Evolutionary conservation across 64 coral and sea anemone species (phyloP).

Genomic region (Porites australiensis): DNA sequence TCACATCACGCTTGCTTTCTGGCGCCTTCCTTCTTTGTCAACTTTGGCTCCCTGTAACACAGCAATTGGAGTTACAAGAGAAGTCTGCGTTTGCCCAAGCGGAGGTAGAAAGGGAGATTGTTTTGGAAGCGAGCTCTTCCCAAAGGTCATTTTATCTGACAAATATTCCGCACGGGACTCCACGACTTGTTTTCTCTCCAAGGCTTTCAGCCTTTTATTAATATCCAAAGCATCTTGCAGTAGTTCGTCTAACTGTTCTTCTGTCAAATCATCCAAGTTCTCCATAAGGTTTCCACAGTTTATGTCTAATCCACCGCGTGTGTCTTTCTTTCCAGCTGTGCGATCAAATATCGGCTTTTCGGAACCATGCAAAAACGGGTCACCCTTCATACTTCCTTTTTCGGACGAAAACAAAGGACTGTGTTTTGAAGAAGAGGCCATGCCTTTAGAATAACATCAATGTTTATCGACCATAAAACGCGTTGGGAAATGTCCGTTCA

Average conservation of each 20-base stretch:
- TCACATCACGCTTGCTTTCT: not conserved
- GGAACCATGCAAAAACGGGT: not conserved
- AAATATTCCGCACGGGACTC: not conserved
- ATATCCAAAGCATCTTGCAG: slow-evolving; percentile 60
- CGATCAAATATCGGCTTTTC: not conserved
- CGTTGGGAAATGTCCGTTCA: slow-evolving; percentile 2
- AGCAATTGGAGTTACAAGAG: not conserved
- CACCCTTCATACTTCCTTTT: not conserved
- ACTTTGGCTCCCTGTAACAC: not conserved
- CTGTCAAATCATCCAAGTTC: slow-evolving; percentile 57
- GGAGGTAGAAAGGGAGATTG: not conserved
- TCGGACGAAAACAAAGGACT: not conserved
- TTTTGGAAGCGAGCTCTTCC: not conserved
- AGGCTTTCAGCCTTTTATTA: slow-evolving; percentile 41
- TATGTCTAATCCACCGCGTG: not conserved
- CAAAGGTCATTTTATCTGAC: not conserved
- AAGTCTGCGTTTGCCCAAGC: slow-evolving; percentile 8
- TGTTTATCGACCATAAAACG: not conserved
- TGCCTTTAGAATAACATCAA: not conserved
- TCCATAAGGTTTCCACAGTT: not conserved
- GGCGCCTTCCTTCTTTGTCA: not conserved
- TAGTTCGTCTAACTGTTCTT: slow-evolving; percentile 65
- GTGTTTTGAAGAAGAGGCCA: slow-evolving; percentile 1
- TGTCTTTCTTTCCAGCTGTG: not conserved
- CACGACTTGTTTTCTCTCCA: not conserved